A percentile compares a stretch with the other conserved stretches of the same genome.
Conservation (phyloP, 2,888 invertebrate genomes). For the Neuroscelio doddi region DNA sequence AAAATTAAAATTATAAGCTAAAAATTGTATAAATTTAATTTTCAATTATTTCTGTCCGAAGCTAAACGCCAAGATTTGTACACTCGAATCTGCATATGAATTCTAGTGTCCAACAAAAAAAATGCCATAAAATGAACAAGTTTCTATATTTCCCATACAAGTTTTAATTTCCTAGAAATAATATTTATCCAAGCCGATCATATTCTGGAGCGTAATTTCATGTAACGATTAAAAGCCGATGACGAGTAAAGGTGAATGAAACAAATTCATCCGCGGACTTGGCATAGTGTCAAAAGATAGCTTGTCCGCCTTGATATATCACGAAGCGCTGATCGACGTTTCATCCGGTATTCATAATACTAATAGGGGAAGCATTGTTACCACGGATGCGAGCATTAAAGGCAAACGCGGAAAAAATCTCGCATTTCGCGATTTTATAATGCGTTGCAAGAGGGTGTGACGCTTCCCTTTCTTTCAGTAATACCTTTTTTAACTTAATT, state of each 20-base stretch:
- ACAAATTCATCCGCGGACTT: conserved; percentile 10
- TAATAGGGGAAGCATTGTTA: conserved; percentile 21
- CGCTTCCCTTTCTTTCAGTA: conserved; percentile 34
- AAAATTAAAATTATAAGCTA: too few species aligned
- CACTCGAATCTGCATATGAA: too few species aligned
- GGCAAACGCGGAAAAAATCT: conserved; percentile 24
- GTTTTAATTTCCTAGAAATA: neutral
- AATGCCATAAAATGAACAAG: too few species aligned
- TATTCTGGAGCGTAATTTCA: conserved; percentile 12
- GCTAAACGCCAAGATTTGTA: too few species aligned
- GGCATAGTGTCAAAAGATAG: conserved; percentile 24
- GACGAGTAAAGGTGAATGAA: conserved; percentile 10
- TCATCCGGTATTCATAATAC: conserved; percentile 27
- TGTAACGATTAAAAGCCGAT: conserved; percentile 11
- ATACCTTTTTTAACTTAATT: conserved; percentile 7
- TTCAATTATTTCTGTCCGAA: too few species aligned
- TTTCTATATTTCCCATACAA: too few species aligned
- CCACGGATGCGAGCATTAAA: conserved; percentile 19
- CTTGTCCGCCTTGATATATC: conserved; percentile 10
- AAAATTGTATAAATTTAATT: too few species aligned
- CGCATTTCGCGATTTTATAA: conserved; percentile 18
- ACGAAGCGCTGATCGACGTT: conserved; percentile 22
- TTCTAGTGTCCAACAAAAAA: too few species aligned
- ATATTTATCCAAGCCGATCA: conserved; percentile 2
- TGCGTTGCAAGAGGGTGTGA: conserved; percentile 21